Conservation (phyloP, 2,888 invertebrate species). For the Spodoptera littoralis region DNA sequence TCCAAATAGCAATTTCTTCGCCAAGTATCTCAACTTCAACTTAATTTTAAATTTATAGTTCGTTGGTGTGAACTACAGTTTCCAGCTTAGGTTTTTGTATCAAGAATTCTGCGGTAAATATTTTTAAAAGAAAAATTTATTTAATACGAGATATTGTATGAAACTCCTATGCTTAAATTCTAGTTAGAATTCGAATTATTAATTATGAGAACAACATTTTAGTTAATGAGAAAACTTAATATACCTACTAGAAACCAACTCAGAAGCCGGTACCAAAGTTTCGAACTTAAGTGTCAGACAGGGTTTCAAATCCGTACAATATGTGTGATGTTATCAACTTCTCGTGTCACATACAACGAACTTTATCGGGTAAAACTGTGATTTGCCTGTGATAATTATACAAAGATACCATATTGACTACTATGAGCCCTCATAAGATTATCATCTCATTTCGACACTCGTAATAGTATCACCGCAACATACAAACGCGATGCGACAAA, state of each 20-base stretch:
- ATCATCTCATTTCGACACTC: slow-evolving; percentile 54
- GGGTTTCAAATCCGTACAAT: slow-evolving; percentile 37
- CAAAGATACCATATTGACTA: slow-evolving; percentile 28
- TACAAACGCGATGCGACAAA: slow-evolving; percentile 65
- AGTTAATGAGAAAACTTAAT: slow-evolving; percentile 22
- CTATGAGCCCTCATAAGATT: slow-evolving; percentile 46
- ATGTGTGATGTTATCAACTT: slow-evolving; percentile 47
- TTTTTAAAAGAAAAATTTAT: slow-evolving; percentile 8
- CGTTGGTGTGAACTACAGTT: slow-evolving; percentile 59
- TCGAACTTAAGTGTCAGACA: slow-evolving; percentile 4
- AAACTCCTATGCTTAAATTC: no score
- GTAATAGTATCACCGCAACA: slow-evolving; percentile 64
- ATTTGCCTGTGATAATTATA: slow-evolving; percentile 45
- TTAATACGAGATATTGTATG: no score
- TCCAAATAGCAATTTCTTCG: slow-evolving; percentile 54
- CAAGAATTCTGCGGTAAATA: slow-evolving; percentile 30
- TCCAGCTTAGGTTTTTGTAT: slow-evolving; percentile 35
- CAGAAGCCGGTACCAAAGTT: slow-evolving; percentile 25
- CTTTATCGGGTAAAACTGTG: slow-evolving; percentile 36
- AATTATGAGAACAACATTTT: slow-evolving; percentile 9
- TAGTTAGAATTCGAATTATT: neutral
- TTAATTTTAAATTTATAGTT: slow-evolving; percentile 58
- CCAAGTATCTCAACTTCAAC: slow-evolving; percentile 55
- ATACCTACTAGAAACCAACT: slow-evolving; percentile 11
- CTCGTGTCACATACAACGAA: slow-evolving; percentile 22